Base-by-base conservation (phyloP, 2,888 invertebrate genomes). In the Oegoconia quadripuncta region DNA sequence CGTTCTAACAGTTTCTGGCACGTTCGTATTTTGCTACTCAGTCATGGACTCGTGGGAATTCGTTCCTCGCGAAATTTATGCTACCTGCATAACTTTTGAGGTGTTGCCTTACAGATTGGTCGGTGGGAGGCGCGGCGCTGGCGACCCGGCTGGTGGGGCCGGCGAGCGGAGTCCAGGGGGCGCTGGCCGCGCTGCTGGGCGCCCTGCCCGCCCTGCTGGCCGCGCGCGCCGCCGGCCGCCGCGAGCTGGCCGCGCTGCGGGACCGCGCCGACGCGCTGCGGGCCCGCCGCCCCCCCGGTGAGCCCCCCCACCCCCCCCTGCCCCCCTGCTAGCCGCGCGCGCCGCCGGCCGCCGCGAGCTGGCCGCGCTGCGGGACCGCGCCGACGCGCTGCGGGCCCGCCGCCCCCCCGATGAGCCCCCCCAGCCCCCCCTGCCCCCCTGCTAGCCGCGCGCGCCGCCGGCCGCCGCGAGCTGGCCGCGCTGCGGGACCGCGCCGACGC, bases 81-180 rank as follows among this genome's bases (percentile, higher is more conserved):
- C n/a, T n/a, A n/a, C n/a, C n/a, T n/a, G n/a, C n/a, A n/a, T n/a
- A n/a, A n/a, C n/a, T n/a, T n/a, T n/a, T n/a, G n/a, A n/a, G n/a
- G n/a, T n/a, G n/a, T 18, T 18, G 22, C 1, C 9, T 0, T 50
- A 67, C 67, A 66, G 31, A 41, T 46, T 20, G 22, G 39, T n/a
- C 4, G 46, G 48, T 8, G 38, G 55, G 2, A n/a, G 68, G 65
- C 3, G 69, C 69, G 2, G 14, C 30, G 22, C 61, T 74, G 23
- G 78, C 77, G 22, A 13, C 52, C 1, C 64, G 66, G 2, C 63
- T 79, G 45, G 52, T 59, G 35, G 41, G 51, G 2, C 52, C 55
- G 30, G 43, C 68, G 33, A 28, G 57, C 48, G 79, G 74, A 0
- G 55, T 81, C 51, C 69, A 65, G 50, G 46, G 43, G 27, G 56